Percentiles rank a stretch among this genome's conserved stretches.
Evolutionary conservation across 1,140 invertebrate species (phyloP).

Genomic region (Eriosoma lanigerum): DNA sequence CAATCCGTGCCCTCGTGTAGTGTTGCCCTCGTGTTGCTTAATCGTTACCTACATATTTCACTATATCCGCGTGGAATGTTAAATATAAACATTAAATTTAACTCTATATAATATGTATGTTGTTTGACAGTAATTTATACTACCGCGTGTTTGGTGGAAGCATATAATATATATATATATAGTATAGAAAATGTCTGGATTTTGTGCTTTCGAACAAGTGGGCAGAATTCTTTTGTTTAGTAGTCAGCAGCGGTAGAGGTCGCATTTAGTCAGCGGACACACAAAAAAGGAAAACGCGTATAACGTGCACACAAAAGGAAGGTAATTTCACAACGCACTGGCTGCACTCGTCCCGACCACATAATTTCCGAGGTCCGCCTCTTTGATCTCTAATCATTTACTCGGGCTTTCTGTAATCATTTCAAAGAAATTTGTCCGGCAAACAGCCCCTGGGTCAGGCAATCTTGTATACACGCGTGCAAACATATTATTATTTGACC

Average conservation of each 20-base stretch:
- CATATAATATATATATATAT: no score
- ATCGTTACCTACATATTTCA: no score
- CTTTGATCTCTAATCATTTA: slow-evolving; percentile 16
- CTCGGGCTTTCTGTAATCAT: slow-evolving; percentile 10
- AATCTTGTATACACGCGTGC: not conserved
- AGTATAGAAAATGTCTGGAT: no score
- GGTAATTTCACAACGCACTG: not conserved
- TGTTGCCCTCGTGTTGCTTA: no score
- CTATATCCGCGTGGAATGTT: no score
- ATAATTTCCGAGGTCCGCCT: not conserved
- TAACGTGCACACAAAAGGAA: not conserved
- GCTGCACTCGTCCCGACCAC: not conserved
- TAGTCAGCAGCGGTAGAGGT: not conserved
- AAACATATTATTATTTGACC: not conserved
- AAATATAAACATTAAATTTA: no score
- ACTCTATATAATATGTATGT: not conserved
- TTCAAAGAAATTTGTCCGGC: slow-evolving; percentile 17
- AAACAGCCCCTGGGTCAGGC: slow-evolving; percentile 4
- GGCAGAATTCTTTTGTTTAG: slow-evolving; percentile 7
- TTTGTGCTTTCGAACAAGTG: not conserved
- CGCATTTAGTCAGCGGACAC: not conserved
- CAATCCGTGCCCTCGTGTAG: no score
- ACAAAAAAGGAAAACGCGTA: not conserved
- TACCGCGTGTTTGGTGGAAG: no score
- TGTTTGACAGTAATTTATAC: no score